Evolutionary conservation across 2,888 invertebrate genomes (phyloP), one percentile per base, ranked within the genome.

Genomic region (Tetranychus piercei): DNA sequence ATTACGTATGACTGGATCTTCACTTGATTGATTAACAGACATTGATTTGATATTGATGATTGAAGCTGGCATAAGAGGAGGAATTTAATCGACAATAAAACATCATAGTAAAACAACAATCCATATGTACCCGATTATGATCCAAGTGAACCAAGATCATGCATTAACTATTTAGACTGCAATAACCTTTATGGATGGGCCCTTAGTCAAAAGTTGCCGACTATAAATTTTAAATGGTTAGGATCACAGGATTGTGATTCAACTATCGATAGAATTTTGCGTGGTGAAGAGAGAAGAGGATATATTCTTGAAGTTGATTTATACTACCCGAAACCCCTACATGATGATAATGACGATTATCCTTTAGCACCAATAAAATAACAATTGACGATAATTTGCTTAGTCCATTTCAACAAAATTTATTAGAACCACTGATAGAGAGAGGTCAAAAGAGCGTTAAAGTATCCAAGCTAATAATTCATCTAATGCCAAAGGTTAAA

Each of bases 141-240:
- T 18, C 66, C 66, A 8, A 18, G 18, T 66, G 22, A 66, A 66
- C 66, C 66, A 6, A 66, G 6, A 6, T 66, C 66, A 20, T 22
- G 18, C 18, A 66, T 66, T 23, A 73, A 81, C 81, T 43, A 22
- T 1, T 67, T 73, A 6, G 44, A 71, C 23, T 34, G 1, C 75
- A 67, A 72, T 67, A 45, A 45, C 9, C 45, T 45, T 45, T 45
- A 45, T 9, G 45, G 45, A 45, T 45, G 45, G 45, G 45, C 76
- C 6, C 69, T 77, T 69, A 15, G 44, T 0, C 73, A 76, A 44
- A 23, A n/a, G 4, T 20, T 78, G 6, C 76, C 77, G 7, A 69
- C 44, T 18, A 55, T 73, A n/a, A 75, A 72, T 20, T 77, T 74
- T 23, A 45, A 72, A 71, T 77, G 73, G 74, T 7, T 77, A 22